Base-by-base conservation (phyloP, 2,888 invertebrate genomes). In the Amphipoea lucens region DNA sequence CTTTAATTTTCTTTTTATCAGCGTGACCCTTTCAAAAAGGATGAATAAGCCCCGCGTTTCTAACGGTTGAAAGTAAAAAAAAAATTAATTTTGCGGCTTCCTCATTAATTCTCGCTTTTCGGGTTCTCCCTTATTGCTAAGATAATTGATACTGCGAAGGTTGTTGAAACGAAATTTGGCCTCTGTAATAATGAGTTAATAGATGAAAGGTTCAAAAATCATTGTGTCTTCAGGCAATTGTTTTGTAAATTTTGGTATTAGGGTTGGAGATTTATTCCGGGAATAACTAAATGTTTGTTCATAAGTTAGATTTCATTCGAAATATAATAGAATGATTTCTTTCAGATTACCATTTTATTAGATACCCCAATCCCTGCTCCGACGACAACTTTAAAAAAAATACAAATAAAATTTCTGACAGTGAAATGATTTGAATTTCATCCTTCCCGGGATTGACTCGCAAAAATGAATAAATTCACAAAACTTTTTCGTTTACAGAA, bases 1-100 rank as follows among this genome's bases (percentile, higher is more conserved):
- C 88, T 93, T 93, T 93, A 92, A 93, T 93, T 92, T 93, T 92
- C 87, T 91, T 92, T 93, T 93, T 92, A 93, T 90, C 86, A 87
- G 84, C 88, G 84, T 90, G 90, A 91, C 92, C 92, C 92, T 92
- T 94, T 93, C 83, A 85, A 83, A 91, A 92, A 90, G 90, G 88
- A 90, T 91, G 91, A 92, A 93, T 90, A 81, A 81, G 90, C 71
- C 66, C 78, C 78, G 42, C 69, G 75, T 79, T 81, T 86, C 87
- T 89, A 85, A 88, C 74, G 82, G 74, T 78, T 81, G 80, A 77
- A 78, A 82, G 79, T 80, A 63, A 79, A 80, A 88, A 80, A 88
- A 90, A 88, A 84, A 87, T 91, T 89, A 88, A 90, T 92, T 91
- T 90, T 74, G 83, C 85, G 80, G 90, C 86, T 85, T 87, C 89